Evolutionary conservation across 2,113 vertebrate genomes (phyloP).

Genomic region (Nipponia nippon): DNA sequence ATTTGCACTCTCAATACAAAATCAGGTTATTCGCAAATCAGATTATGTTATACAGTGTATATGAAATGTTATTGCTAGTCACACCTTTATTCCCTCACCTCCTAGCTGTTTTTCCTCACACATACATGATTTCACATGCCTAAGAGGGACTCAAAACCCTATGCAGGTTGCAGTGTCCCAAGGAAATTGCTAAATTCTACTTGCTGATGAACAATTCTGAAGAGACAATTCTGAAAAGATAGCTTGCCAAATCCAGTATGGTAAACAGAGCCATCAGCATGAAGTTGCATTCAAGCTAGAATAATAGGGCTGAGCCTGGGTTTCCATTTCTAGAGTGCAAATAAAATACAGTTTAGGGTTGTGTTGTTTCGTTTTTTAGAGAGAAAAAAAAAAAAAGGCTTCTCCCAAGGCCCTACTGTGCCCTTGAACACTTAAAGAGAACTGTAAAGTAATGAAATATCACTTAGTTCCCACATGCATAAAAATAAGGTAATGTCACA

Average conservation of each 20-base stretch:
- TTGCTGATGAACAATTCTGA: not conserved
- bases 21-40: not conserved
- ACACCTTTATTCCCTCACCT: not conserved
- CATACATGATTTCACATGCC: not conserved
- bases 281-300: not conserved
- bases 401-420: not conserved
- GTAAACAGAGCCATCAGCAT: not conserved
- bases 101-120: not conserved
- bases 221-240: not conserved
- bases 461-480: not conserved
- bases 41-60: no score
- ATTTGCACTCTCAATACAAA: not conserved
- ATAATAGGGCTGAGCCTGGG: not conserved
- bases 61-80: not conserved
- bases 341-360: not conserved
- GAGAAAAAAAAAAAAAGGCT: not conserved
- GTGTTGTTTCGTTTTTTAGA: not conserved
- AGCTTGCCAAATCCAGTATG: not conserved
- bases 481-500: not conserved
- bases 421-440: not conserved
- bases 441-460: not conserved
- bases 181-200: not conserved
- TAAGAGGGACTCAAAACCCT: not conserved
- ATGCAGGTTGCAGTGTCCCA: not conserved
- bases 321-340: not conserved